phyloP scores from a whole-genome alignment of 2,797 vertebrate genomes.

The Danio jaintianensis region DNA sequence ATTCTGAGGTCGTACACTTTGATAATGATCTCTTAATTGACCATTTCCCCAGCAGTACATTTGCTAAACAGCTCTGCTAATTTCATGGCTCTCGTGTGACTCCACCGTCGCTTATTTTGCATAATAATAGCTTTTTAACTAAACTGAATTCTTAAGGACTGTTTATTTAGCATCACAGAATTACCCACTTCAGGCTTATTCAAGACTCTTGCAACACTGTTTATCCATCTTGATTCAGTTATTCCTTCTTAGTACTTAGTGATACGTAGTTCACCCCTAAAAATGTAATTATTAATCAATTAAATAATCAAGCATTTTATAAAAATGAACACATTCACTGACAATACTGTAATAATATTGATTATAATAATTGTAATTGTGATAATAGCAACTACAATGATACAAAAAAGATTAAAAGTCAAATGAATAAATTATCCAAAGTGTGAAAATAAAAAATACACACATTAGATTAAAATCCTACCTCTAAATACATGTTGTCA shows the following conservation, averaged over 20 bases:
- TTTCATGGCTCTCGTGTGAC: not conserved
- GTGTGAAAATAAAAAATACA: no score
- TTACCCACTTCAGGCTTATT: not conserved
- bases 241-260: no score
- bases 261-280: not conserved
- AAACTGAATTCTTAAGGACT: not conserved
- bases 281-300: no score
- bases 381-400: no score
- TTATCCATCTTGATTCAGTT: not conserved
- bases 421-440: no score
- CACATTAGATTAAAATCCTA: no score
- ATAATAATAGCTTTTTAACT: not conserved
- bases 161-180: slow-evolving; percentile 9
- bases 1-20: slow-evolving; percentile 1
- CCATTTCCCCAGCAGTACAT: not conserved
- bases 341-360: no score
- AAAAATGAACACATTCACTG: no score
- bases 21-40: not conserved
- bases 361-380: no score
- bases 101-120: not conserved
- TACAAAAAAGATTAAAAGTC: no score
- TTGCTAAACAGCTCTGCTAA: not conserved
- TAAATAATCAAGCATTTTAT: no score
- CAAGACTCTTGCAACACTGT: not conserved
- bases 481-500: no score